Evolutionary conservation across 2,113 vertebrate genomes (phyloP), one percentile per base, ranked within the genome.

Genomic region (Amblyopsis rosae): DNA sequence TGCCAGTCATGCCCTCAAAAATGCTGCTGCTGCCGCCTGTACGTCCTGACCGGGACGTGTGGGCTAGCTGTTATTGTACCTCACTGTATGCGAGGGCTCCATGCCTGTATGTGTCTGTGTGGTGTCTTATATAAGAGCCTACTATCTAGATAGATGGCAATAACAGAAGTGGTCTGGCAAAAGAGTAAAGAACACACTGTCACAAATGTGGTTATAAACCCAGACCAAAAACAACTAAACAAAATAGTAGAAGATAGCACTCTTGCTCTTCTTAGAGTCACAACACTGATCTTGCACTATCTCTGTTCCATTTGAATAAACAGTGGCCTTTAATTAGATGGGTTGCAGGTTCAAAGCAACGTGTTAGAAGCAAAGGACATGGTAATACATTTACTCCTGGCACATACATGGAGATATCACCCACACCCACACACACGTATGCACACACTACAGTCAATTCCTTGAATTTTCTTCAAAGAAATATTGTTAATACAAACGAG

Each of bases 1-100:
- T 86, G 83, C 85, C 86, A 83, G 87, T 73, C 56, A 59, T 76
- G 62, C 73, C 83, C 83, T 88, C 79, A 87, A 83, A 86, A 84
- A 87, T 78, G 70, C 79, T 12, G 16, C 54, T 69, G 62, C 67
- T 7, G 3, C 48, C 10, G 62, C 4, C 75, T 67, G 69, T 69
- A 61, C 54, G 67, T 69, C 84, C n/a, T 66, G 75, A 72, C 79
- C 35, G 9, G 47, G 12, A 7, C 46, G 59, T 60, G 59, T 65
- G 48, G 51, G 70, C 26, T 26, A 26, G 26, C 26, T 59, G 61
- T 61, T 32, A 62, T 45, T 48, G 46, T 69, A 16, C 57, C 17
- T 53, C 3, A 16, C 54, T 68, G 61, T 65, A 55, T 68, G 71
- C 77, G 48, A 70, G 62, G 57, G 59, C 53, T 16, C 54, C 19